Evolutionary conservation across 2,888 invertebrate genomes (phyloP), one percentile per base, ranked within the genome.

Genomic region (Oscheius sp.): DNA sequence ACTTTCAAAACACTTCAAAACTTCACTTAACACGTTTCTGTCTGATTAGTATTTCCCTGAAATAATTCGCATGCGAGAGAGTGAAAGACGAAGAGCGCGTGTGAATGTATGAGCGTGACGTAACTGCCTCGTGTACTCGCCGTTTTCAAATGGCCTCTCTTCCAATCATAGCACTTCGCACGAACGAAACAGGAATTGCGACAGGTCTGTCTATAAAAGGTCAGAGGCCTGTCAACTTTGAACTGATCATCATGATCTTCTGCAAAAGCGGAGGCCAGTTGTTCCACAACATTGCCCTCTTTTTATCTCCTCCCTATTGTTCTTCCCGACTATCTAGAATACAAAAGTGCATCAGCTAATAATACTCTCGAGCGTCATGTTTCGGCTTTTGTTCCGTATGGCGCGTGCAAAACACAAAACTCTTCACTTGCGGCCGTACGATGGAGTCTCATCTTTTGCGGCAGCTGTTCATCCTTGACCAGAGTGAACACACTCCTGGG

Each of bases 161-260:
- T 5, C 16, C 49, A 2, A 21, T 49, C 49, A 21, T 49, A 9
- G 49, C 49, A 13, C 21, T 49, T 49, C 23, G 55, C 55, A 55
- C 55, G 55, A 55, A 55, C 25, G 5, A 55, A 55, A 55, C 55
- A 55, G 55, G 55, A 55, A 55, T 55, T 55, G 25, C 6, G 21
- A 5, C 18, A 35, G 35, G 35, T 9, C n/a, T 7, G 55, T 21
- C 25, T 55, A 55, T 55, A 55, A 55, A 55, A 55, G 55, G 55
- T 55, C 55, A 55, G 25, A 55, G 23, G 55, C 23, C 21, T 25
- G 21, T 55, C 25, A 55, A 16, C 55, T 55, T 55, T 55, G 55
- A 55, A 55, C 55, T 55, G 16, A 35, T 35, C 35, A 35, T 35
- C 35, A 21, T 18, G 21, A 18, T 49, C 49, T 49, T 49, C 49